Evolutionary conservation across 2,113 vertebrate genomes (phyloP), one percentile per base, ranked within the genome.

Genomic region (Callipepla squamata): DNA sequence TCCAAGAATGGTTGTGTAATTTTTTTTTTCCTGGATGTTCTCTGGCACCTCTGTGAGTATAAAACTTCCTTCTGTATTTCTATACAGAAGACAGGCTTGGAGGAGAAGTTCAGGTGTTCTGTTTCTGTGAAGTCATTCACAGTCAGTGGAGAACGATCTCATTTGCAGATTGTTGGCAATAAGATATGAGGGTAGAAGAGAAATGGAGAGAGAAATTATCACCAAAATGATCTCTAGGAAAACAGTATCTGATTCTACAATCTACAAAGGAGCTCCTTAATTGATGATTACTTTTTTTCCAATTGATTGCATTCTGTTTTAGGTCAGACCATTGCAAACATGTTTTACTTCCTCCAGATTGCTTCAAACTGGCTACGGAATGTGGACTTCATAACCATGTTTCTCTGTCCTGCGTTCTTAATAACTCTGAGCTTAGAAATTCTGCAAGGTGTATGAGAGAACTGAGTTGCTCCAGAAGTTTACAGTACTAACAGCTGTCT

Each of bases 71-170:
- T 69, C 34, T 68, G 10, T 85, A 5, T 30, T 69, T 76, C 23
- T 44, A 2, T 30, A 6, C 6, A 47, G 26, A 80, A 67, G 34
- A 75, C 84, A 59, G 3, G 45, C 6, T 3, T 23, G 12, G 25
- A 22, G 13, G 11, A 5, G 0, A 10, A 80, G 7, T 15, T 55
- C 32, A 20, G 18, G 6, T 28, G 25, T 3, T 8, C 9, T 6
- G 15, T 67, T 66, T 59, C 20, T 63, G 7, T 32, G 62, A 58
- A 82, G 50, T 32, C 23, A 63, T 36, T 34, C 23, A 50, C 81
- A 67, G 21, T 57, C 55, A 51, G 36, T 28, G 38, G 44, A 74
- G 32, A 93, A 26, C 5, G 77, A 38, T 77, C 18, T 66, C 66
- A 14, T 85, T 67, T 67, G 7, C 14, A 63, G 34, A 22, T 16